Evolutionary conservation across 2,888 invertebrate species (phyloP).

Genomic region (Acrobasis consociella): DNA sequence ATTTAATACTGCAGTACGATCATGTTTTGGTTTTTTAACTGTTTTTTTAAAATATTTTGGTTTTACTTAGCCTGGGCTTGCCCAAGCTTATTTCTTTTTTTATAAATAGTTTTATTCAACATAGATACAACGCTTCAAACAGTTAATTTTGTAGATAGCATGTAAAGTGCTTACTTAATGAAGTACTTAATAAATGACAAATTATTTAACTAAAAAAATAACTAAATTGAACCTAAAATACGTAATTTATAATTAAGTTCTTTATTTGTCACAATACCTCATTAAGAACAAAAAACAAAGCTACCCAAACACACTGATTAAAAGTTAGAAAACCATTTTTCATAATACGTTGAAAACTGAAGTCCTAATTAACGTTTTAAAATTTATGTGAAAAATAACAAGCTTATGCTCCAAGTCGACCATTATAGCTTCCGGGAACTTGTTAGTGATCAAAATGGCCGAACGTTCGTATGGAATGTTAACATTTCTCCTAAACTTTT

Average conservation of each 20-base stretch:
- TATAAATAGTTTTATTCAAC: too few relatives aligned
- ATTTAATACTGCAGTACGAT: too few relatives aligned
- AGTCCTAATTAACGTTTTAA: slow-evolving; percentile 52
- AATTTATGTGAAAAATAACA: slow-evolving; percentile 60
- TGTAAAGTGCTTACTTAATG: too few relatives aligned
- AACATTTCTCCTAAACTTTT: slow-evolving; percentile 60
- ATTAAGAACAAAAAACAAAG: background rate
- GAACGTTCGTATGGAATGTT: slow-evolving; percentile 62
- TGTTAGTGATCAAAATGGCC: slow-evolving; percentile 70
- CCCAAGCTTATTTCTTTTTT: too few relatives aligned
- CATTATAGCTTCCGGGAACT: slow-evolving; percentile 71
- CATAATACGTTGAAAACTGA: slow-evolving; percentile 43
- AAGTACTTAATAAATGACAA: too few relatives aligned
- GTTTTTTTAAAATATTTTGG: too few relatives aligned
- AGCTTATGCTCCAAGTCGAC: slow-evolving; percentile 62
- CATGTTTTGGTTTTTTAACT: too few relatives aligned
- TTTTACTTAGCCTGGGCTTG: too few relatives aligned
- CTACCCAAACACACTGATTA: background rate
- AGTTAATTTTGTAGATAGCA: too few relatives aligned
- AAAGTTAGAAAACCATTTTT: slow-evolving; percentile 29
- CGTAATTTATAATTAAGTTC: background rate
- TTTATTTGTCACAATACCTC: background rate
- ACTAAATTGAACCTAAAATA: too few relatives aligned
- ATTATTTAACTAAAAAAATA: too few relatives aligned
- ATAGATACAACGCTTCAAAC: too few relatives aligned